A percentile compares a stretch with the other conserved stretches of the same genome.
These are phyloP conservation scores for Pogonophryne albipinna DNA, from an alignment of 2,797 vertebrate species.

Conservation along the genomic window DNA sequence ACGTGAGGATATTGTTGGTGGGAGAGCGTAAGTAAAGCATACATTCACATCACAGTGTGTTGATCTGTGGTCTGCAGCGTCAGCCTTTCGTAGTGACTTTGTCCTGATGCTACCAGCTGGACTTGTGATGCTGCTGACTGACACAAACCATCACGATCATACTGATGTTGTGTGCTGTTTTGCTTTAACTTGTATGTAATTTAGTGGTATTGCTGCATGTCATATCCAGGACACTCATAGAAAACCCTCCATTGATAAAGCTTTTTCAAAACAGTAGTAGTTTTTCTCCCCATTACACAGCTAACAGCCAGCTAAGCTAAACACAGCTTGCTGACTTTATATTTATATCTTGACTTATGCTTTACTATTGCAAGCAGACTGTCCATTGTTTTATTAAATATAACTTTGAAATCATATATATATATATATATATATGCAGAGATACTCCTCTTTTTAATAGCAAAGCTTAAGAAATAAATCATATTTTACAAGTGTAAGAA, in stretches of 20 bases:
- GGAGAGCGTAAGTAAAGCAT: constrained; percentile 91
- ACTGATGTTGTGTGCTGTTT: neutral
- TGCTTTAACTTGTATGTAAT: neutral
- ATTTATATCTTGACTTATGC: neutral
- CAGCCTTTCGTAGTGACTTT: neutral
- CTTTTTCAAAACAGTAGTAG: neutral
- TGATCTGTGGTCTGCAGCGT: neutral
- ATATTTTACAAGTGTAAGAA: too few relatives aligned
- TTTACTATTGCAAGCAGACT: neutral
- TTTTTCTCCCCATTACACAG: neutral
- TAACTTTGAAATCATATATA: neutral
- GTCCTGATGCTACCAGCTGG: constrained; percentile 34
- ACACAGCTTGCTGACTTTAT: neutral
- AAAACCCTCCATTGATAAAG: neutral
- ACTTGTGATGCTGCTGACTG: constrained; percentile 41
- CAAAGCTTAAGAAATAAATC: neutral
- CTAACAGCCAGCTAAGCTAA: too few relatives aligned
- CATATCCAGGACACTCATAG: neutral
- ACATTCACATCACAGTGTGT: neutral
- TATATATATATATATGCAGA: too few relatives aligned
- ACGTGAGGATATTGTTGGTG: constrained; percentile 94
- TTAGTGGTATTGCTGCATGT: neutral
- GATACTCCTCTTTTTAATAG: neutral
- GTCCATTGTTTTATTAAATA: neutral
- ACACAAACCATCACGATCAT: constrained; percentile 7